Evolutionary conservation across 2,888 invertebrate genomes (phyloP).

Genomic region (Axea sp.): DNA sequence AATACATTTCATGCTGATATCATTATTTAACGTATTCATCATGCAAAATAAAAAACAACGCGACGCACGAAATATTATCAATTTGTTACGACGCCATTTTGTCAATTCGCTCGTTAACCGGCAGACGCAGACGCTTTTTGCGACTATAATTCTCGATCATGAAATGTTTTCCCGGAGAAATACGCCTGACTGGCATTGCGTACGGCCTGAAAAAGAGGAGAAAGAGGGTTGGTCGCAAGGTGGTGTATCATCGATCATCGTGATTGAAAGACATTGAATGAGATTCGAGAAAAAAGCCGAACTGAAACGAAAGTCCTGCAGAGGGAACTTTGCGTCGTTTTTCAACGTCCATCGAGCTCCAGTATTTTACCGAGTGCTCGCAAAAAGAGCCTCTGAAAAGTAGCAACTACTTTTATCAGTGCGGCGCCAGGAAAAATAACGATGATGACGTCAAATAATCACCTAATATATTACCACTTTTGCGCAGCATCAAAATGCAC

Average conservation of each 20-base stretch:
- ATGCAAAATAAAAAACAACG: constrained; percentile 7
- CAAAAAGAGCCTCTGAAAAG: constrained; percentile 64
- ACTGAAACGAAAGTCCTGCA: constrained; percentile 62
- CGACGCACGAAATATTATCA: constrained; percentile 32
- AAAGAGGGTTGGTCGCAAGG: constrained; percentile 52
- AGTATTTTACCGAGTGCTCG: constrained; percentile 58
- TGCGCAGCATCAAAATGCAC: constrained; percentile 43
- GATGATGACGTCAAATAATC: constrained; percentile 64
- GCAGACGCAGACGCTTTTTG: constrained; percentile 25
- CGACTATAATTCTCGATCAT: constrained; percentile 34
- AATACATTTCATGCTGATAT: constrained; percentile 25
- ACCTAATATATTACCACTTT: constrained; percentile 61
- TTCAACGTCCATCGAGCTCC: constrained; percentile 63
- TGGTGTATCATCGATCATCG: constrained; percentile 71
- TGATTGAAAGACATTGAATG: constrained; percentile 76
- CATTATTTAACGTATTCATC: constrained; percentile 33
- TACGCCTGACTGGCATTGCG: constrained; percentile 18
- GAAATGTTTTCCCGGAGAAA: constrained; percentile 43
- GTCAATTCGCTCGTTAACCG: constrained; percentile 30
- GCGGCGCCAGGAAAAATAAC: constrained; percentile 60
- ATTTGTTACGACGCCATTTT: constrained; percentile 49
- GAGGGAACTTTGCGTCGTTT: constrained; percentile 62
- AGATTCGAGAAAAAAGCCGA: constrained; percentile 63
- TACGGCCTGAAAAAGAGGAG: constrained; percentile 23
- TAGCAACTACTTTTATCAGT: constrained; percentile 64